These are phyloP conservation scores for Andricus quercusramuli DNA, from an alignment of 2,888 invertebrate genomes.

Conservation along the genomic window DNA sequence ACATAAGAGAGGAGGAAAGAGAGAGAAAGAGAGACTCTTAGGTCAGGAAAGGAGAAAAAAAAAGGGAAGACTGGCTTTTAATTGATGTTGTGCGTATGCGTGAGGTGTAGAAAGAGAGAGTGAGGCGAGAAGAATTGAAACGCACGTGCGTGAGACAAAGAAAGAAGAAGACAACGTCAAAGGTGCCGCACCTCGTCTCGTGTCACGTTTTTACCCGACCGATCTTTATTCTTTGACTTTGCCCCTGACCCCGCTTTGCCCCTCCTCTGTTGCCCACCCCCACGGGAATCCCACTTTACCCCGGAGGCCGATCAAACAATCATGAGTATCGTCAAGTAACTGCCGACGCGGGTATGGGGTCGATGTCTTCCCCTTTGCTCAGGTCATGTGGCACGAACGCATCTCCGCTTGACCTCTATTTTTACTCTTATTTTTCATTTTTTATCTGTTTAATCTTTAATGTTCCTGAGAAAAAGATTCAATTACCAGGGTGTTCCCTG, in stretches of 20 bases:
- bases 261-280: constrained; percentile 44
- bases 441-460: no score
- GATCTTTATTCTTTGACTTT: constrained; percentile 66
- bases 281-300: constrained; percentile 57
- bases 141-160: constrained; percentile 57
- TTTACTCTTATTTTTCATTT: no score
- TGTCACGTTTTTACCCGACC: constrained; percentile 65
- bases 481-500: no score
- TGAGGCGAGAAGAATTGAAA: constrained; percentile 44
- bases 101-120: constrained; percentile 45
- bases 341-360: constrained; percentile 8
- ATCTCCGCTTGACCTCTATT: constrained; percentile 9
- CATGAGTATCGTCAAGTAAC: constrained; percentile 46
- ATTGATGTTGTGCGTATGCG: constrained; percentile 35
- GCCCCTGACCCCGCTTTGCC: constrained; percentile 51
- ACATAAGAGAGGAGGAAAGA: constrained; percentile 20
- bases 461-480: no score
- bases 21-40: constrained; percentile 27
- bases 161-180: constrained; percentile 65
- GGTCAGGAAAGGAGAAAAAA: constrained; percentile 13
- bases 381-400: not conserved
- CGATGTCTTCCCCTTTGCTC: constrained; percentile 19
- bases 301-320: constrained; percentile 58
- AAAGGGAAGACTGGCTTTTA: constrained; percentile 27
- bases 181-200: constrained; percentile 67